Conservation (phyloP, 92 coral and sea anemone species). For the Heliopora coerulea region DNA sequence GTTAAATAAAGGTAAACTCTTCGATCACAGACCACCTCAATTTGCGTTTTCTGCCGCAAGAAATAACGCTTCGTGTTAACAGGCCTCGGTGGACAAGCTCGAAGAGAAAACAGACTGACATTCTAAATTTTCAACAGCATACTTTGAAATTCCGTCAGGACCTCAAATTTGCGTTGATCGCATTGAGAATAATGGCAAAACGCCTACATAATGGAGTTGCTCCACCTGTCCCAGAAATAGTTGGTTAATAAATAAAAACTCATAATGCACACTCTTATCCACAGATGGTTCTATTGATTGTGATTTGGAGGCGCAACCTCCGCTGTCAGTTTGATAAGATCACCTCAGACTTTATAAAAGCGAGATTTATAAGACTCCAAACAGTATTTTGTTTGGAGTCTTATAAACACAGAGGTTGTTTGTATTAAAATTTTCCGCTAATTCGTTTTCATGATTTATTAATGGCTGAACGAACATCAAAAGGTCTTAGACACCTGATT, state of each 20-base stretch:
- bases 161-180: no score
- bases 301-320: neutral
- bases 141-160: no score
- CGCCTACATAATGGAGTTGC: neutral
- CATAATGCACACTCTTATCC: neutral
- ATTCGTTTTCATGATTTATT: neutral
- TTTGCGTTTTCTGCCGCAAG: no score
- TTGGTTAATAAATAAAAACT: neutral
- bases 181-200: neutral
- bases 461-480: neutral
- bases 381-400: no score
- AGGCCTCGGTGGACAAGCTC: no score
- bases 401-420: no score
- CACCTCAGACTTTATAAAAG: no score
- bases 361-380: no score
- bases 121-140: no score
- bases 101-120: no score
- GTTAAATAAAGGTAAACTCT: neutral
- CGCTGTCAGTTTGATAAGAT: no score
- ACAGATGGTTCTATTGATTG: neutral
- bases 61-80: no score
- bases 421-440: neutral
- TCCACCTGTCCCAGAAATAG: neutral
- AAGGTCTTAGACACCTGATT: neutral
- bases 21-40: neutral